phyloP scores from a whole-genome alignment of 2,797 vertebrate genomes.

The Chelmon rostratus region DNA sequence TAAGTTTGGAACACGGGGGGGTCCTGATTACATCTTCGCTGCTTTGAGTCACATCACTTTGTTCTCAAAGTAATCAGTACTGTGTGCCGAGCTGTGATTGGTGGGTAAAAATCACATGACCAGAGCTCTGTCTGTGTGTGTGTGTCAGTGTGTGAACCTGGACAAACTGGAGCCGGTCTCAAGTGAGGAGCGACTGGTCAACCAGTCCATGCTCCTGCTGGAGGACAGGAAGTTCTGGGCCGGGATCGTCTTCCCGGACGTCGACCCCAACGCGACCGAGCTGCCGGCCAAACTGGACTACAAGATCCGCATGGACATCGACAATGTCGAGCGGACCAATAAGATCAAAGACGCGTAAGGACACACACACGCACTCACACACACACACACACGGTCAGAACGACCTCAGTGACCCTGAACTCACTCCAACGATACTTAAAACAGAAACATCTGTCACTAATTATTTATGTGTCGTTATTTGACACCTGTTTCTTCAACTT shows the following conservation, averaged over 20 bases:
- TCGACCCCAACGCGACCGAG: slow-evolving; percentile 83
- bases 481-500: too few species aligned
- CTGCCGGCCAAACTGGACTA: slow-evolving; percentile 92
- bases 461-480: too few species aligned
- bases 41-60: too few species aligned
- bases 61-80: background rate
- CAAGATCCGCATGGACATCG: slow-evolving; percentile 99
- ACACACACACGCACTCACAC: background rate
- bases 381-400: slow-evolving; percentile 5
- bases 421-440: background rate
- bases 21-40: too few species aligned
- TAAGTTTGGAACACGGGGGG: too few species aligned
- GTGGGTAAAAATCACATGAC: background rate
- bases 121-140: slow-evolving; percentile 8
- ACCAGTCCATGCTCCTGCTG: slow-evolving; percentile 92
- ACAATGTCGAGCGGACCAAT: slow-evolving; percentile 97
- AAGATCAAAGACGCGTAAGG: slow-evolving; percentile 97
- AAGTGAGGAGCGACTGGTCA: slow-evolving; percentile 90
- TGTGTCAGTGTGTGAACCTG: slow-evolving; percentile 92
- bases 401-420: background rate
- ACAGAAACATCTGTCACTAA: too few species aligned
- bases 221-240: slow-evolving; percentile 96
- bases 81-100: slow-evolving; percentile 30
- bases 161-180: slow-evolving; percentile 94
- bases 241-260: slow-evolving; percentile 92